Conservation (phyloP, 2,113 vertebrate genomes). For the Bubo bubo region DNA sequence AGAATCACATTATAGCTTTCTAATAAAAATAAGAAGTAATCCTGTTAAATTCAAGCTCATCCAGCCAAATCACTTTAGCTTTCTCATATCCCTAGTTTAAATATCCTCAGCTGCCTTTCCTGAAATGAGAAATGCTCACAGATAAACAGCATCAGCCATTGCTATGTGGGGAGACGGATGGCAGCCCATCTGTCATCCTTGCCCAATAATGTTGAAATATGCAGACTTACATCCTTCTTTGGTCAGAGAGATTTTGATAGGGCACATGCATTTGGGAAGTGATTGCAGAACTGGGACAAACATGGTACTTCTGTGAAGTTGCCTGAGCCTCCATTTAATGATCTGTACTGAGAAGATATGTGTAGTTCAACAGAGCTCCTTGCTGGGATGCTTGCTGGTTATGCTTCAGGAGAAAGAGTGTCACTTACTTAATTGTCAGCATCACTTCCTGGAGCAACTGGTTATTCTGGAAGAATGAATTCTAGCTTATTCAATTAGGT, state of each 20-base stretch:
- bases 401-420: neutral
- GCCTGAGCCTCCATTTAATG: neutral
- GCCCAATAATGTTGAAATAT: neutral
- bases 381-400: neutral
- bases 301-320: rapidly evolving
- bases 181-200: neutral
- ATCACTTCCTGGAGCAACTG: constrained; percentile 32
- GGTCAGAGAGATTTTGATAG: neutral
- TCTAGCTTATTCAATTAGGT: constrained; percentile 37
- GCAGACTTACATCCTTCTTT: neutral
- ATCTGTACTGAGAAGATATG: neutral
- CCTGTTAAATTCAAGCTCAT: constrained; percentile 62
- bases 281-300: neutral
- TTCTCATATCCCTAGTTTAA: neutral
- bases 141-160: neutral
- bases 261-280: neutral
- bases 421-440: neutral
- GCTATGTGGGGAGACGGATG: neutral
- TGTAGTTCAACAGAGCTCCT: neutral
- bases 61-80: constrained; percentile 51
- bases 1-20: constrained; percentile 22
- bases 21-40: constrained; percentile 66
- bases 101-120: neutral
- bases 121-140: neutral
- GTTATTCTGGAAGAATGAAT: constrained; percentile 52